Conservation (phyloP, 2,888 invertebrate species). For the Timema cristinae region DNA sequence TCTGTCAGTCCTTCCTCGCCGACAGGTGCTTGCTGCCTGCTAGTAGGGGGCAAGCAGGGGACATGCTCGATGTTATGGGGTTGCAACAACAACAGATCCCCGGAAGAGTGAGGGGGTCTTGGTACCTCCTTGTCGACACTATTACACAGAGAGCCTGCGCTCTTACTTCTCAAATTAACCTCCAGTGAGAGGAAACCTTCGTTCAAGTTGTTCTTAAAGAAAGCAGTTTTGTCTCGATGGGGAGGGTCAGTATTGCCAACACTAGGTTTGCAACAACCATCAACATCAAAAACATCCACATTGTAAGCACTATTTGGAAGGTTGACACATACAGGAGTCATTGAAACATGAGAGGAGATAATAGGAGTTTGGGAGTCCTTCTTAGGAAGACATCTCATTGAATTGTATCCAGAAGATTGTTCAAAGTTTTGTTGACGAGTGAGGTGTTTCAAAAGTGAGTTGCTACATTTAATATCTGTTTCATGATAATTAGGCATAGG, state of each 20-base stretch:
- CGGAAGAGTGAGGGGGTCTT: constrained; percentile 14
- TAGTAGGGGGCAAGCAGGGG: constrained; percentile 43
- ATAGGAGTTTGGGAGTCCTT: too few species aligned
- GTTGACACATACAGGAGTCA: too few species aligned
- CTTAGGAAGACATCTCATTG: too few species aligned
- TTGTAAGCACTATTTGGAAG: constrained; percentile 15
- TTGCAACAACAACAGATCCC: constrained; percentile 19
- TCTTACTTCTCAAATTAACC: constrained; percentile 21
- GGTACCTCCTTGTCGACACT: background rate
- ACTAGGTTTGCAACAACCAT: constrained; percentile 15
- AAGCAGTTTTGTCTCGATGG: background rate
- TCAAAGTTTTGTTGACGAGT: too few species aligned
- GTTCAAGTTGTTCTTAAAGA: background rate
- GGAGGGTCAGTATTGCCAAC: background rate
- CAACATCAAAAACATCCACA: constrained; percentile 21
- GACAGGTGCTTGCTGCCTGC: constrained; percentile 37
- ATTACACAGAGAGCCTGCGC: constrained; percentile 26
- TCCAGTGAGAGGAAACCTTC: background rate
- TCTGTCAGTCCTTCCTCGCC: constrained; percentile 20
- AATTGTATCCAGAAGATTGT: too few species aligned
- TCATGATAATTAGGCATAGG: too few species aligned
- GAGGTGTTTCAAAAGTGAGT: too few species aligned
- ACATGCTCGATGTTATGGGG: constrained; percentile 37
- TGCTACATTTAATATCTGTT: too few species aligned
- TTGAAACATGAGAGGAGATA: too few species aligned